A percentile compares a stretch with the other conserved stretches of the same genome.
Evolutionary conservation across 2,113 vertebrate genomes (phyloP).

Genomic region (Ardeotis arabs): DNA sequence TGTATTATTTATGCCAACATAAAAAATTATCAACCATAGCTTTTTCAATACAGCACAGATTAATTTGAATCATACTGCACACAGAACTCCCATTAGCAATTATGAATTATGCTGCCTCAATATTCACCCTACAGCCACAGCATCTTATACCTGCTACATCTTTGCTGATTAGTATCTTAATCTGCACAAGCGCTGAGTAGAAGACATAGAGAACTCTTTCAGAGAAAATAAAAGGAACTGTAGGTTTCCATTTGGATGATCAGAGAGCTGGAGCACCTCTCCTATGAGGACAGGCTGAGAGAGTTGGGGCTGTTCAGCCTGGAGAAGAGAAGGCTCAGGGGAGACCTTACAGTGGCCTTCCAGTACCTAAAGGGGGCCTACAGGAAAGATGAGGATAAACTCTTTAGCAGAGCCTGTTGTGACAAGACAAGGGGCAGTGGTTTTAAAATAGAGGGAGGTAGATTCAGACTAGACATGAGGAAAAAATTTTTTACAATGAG

Average conservation of each 20-base stretch:
- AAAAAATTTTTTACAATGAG: too few species aligned
- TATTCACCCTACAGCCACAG: background rate
- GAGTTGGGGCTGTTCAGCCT: too few species aligned
- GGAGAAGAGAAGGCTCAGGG: too few species aligned
- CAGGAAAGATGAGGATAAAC: too few species aligned
- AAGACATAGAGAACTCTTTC: background rate
- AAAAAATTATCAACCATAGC: background rate
- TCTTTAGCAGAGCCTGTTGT: too few species aligned
- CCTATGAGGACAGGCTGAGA: too few species aligned
- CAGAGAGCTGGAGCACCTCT: too few species aligned
- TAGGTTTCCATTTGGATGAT: background rate
- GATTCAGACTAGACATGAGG: too few species aligned
- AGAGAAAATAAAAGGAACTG: background rate
- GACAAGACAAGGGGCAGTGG: too few species aligned
- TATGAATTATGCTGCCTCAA: background rate
- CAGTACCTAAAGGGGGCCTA: too few species aligned
- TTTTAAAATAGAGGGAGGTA: too few species aligned
- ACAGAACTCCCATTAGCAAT: background rate
- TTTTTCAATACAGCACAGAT: background rate
- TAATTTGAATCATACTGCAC: background rate
- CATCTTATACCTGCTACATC: background rate
- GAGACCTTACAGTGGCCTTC: too few species aligned
- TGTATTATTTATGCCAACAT: background rate
- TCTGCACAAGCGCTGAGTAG: background rate
- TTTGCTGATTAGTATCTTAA: background rate